Evolutionary conservation across 2,113 vertebrate species (phyloP).

Genomic region (Tylochromis polylepis): DNA sequence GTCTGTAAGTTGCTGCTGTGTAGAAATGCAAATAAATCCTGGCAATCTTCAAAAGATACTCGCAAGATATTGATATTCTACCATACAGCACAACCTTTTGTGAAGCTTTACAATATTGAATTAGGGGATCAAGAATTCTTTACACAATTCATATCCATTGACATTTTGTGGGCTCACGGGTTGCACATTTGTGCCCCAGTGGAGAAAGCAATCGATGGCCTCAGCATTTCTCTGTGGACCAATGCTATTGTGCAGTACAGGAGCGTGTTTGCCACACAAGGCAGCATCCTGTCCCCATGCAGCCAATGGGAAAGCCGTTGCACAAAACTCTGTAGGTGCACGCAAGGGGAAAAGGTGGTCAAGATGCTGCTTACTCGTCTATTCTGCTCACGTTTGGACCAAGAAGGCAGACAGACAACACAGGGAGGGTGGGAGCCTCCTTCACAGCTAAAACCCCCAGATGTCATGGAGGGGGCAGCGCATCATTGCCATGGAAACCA

Average conservation of each 20-base stretch:
- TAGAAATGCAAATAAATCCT: neutral
- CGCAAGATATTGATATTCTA: neutral
- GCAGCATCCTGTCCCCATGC: neutral
- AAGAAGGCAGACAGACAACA: neutral
- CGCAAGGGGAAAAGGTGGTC: conserved; percentile 35
- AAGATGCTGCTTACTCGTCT: conserved; percentile 28
- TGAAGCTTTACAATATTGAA: conserved; percentile 35
- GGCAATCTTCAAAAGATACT: neutral
- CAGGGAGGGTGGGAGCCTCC: neutral
- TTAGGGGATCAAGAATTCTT: conserved; percentile 47
- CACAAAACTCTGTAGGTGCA: conserved; percentile 8
- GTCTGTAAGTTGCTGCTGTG: neutral
- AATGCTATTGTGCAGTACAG: neutral
- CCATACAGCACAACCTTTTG: conserved; percentile 2
- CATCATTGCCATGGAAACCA: conserved; percentile 53
- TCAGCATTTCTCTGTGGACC: conserved; percentile 37
- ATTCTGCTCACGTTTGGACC: conserved; percentile 42
- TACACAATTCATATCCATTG: conserved; percentile 48
- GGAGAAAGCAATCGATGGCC: conserved; percentile 43
- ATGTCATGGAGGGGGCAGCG: conserved; percentile 41
- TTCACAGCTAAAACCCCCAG: conserved; percentile 35
- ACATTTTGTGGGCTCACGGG: conserved; percentile 42
- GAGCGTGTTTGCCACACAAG: neutral
- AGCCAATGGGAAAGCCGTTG: neutral
- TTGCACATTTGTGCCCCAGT: conserved; percentile 15